A percentile compares a stretch with the other conserved stretches of the same genome.
phyloP scores from a whole-genome alignment of 2,888 invertebrate species.

The Epirrhoe alternata region DNA sequence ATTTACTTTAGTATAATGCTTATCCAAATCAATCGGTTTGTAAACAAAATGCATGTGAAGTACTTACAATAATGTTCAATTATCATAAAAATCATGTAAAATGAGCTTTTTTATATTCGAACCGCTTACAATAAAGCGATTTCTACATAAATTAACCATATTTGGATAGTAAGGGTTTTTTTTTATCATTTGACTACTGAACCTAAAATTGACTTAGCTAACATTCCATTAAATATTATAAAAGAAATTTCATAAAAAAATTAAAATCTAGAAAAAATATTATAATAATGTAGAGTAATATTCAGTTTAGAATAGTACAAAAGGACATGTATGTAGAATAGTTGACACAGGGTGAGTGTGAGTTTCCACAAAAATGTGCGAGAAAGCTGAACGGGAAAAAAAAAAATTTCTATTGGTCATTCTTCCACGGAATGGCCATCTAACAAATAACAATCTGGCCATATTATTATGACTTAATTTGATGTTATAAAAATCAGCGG shows the following conservation, averaged over 20 bases:
- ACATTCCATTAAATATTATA: constrained; percentile 6
- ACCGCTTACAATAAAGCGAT: neutral
- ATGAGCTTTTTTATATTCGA: neutral
- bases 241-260: neutral
- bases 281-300: too few relatives aligned
- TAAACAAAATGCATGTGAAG: neutral
- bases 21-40: too few relatives aligned
- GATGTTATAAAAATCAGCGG: too few relatives aligned
- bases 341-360: neutral
- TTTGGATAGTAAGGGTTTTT: neutral
- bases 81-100: neutral
- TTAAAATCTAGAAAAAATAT: neutral
- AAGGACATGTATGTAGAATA: neutral
- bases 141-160: neutral
- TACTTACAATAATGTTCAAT: neutral
- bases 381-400: too few relatives aligned
- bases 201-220: neutral
- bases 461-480: too few relatives aligned
- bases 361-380: neutral
- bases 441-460: too few relatives aligned
- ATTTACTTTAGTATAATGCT: neutral
- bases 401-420: too few relatives aligned
- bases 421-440: too few relatives aligned
- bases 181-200: neutral
- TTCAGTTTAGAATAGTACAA: neutral